A percentile compares a stretch with the other conserved stretches of the same genome.
Evolutionary conservation across 2,888 invertebrate genomes (phyloP).

Genomic region (Agrotis exclamationis): DNA sequence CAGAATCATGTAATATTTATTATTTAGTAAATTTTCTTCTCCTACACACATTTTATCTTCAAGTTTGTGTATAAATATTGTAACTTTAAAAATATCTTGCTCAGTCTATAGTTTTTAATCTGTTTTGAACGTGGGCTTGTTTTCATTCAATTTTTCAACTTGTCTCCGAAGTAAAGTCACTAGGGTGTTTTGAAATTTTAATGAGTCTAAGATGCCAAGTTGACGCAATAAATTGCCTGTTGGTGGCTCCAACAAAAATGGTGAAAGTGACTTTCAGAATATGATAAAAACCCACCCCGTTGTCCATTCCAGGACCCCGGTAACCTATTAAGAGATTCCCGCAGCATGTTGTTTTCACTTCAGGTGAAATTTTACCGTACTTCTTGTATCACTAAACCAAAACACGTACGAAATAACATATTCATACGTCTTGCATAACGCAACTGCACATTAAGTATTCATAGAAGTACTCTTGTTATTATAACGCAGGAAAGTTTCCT

Average conservation of each 20-base stretch:
- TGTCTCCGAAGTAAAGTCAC: constrained; percentile 4
- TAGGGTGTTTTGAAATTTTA: constrained; percentile 47
- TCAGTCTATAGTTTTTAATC: constrained; percentile 13
- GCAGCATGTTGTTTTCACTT: constrained; percentile 3
- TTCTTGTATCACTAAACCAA: constrained; percentile 62
- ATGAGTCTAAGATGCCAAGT: constrained; percentile 33
- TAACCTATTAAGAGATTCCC: too few relatives aligned
- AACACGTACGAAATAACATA: constrained; percentile 73
- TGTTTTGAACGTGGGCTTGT: constrained; percentile 12
- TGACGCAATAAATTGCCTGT: constrained; percentile 15
- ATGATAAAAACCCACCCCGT: too few relatives aligned
- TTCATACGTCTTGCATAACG: constrained; percentile 70
- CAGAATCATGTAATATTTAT: not conserved
- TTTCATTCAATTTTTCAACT: constrained; percentile 43
- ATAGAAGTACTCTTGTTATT: constrained; percentile 57
- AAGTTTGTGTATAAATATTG: constrained; percentile 4
- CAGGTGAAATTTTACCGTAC: constrained; percentile 51
- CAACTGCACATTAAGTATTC: constrained; percentile 57
- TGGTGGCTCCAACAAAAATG: too few relatives aligned
- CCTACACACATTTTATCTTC: not conserved
- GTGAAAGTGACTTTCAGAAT: too few relatives aligned
- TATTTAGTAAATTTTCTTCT: not conserved
- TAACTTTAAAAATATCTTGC: constrained; percentile 9
- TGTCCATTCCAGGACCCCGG: too few relatives aligned
- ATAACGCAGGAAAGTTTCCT: constrained; percentile 38